phyloP scores from a whole-genome alignment of 2,113 vertebrate genomes.

The Balaenoptera acutorostrata region DNA sequence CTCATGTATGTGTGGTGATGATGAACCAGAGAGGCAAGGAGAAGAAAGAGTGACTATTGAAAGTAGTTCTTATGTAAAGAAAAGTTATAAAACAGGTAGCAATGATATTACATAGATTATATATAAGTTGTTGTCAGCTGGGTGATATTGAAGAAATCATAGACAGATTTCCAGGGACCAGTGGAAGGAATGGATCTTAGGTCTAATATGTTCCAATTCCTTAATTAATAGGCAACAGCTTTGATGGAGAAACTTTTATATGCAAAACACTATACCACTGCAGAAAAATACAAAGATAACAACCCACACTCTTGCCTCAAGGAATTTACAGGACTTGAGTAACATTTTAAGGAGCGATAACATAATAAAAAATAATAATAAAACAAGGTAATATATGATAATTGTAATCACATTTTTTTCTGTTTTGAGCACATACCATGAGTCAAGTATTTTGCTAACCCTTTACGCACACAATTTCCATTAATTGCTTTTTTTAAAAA shows the following conservation, averaged over 20 bases:
- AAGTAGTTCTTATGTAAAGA: not conserved
- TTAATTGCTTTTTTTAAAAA: not conserved
- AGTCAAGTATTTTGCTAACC: not conserved
- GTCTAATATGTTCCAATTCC: not conserved
- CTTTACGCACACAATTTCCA: not conserved
- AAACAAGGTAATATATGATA: not conserved
- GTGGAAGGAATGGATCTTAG: not conserved
- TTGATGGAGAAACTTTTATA: not conserved
- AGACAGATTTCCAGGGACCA: not conserved
- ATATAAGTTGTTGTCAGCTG: not conserved
- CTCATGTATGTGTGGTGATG: not conserved
- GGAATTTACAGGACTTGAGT: not conserved
- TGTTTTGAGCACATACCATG: not conserved
- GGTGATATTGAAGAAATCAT: not conserved
- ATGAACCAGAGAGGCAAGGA: not conserved
- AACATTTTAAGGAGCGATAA: not conserved
- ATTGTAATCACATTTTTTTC: not conserved
- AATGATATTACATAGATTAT: not conserved
- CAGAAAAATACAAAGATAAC: not conserved
- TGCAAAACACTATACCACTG: not conserved
- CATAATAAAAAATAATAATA: not conserved
- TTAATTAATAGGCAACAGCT: not conserved
- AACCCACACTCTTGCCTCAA: not conserved
- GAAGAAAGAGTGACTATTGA: not conserved
- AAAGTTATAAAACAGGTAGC: not conserved